Evolutionary conservation across 2,113 vertebrate genomes (phyloP).

Genomic region (Rhombomys opimus): DNA sequence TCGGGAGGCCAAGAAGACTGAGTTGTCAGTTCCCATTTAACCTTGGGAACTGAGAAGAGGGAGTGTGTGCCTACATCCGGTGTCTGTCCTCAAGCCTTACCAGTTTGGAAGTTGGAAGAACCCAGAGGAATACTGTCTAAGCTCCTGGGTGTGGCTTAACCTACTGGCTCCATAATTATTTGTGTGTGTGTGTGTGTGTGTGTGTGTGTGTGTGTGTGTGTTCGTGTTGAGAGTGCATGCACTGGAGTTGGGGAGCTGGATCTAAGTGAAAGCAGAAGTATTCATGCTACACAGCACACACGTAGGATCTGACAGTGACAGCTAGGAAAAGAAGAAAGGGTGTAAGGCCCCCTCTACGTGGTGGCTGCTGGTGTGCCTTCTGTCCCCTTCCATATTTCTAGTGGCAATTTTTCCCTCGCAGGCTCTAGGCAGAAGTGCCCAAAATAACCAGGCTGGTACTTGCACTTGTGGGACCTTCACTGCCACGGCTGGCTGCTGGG

Average conservation of each 20-base stretch:
- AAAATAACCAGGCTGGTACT: constrained; percentile 84
- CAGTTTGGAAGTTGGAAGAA: background rate
- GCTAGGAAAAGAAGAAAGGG: constrained; percentile 19
- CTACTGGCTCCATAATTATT: constrained; percentile 65
- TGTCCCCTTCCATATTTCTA: constrained; percentile 78
- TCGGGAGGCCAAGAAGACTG: constrained; percentile 37
- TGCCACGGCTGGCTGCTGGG: constrained; percentile 36
- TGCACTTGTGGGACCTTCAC: constrained; percentile 66
- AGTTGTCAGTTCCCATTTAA: constrained; percentile 36
- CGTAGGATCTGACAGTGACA: background rate
- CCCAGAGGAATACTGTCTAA: constrained; percentile 57
- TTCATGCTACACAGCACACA: background rate
- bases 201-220: constrained; percentile 5
- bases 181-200: constrained; percentile 61
- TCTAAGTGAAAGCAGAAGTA: constrained; percentile 68
- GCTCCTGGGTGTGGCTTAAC: constrained; percentile 51
- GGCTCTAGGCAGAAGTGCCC: constrained; percentile 83
- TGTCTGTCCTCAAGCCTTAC: background rate
- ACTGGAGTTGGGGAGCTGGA: constrained; percentile 63
- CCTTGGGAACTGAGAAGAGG: background rate
- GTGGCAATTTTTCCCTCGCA: constrained; percentile 82
- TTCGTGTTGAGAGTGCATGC: background rate
- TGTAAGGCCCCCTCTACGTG: constrained; percentile 57
- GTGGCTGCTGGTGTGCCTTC: constrained; percentile 55
- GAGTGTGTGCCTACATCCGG: background rate